phyloP scores from a whole-genome alignment of 2,888 invertebrate genomes.

The Merodon equestris region DNA sequence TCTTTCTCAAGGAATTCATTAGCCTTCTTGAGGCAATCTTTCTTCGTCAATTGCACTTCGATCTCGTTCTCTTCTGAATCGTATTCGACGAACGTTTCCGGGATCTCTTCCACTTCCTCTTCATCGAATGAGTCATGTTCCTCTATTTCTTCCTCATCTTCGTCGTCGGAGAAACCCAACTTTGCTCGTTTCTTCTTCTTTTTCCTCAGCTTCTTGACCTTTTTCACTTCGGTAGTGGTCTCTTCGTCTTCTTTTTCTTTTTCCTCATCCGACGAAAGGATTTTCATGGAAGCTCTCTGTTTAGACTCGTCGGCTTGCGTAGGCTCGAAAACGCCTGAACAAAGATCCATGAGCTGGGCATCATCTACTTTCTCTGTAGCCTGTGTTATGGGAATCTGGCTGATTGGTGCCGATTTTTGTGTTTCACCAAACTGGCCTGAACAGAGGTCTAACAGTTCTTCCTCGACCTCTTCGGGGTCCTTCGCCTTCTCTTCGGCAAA shows the following conservation, averaged over 20 bases:
- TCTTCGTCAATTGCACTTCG: constrained; percentile 75
- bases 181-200: constrained; percentile 75
- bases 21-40: constrained; percentile 78
- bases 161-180: constrained; percentile 77
- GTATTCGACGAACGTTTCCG: constrained; percentile 82
- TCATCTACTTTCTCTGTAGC: constrained; percentile 74
- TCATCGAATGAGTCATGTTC: constrained; percentile 68
- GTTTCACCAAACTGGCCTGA: constrained; percentile 81
- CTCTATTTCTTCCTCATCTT: constrained; percentile 56
- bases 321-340: constrained; percentile 81
- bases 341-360: constrained; percentile 81
- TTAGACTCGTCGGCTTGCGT: not conserved
- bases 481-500: constrained; percentile 71
- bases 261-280: constrained; percentile 80
- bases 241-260: constrained; percentile 44
- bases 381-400: constrained; percentile 76
- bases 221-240: constrained; percentile 53
- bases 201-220: constrained; percentile 75
- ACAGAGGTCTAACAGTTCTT: constrained; percentile 80
- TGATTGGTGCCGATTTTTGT: constrained; percentile 72
- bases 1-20: constrained; percentile 92
- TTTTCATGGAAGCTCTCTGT: constrained; percentile 72
- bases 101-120: constrained; percentile 77
- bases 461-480: constrained; percentile 75
- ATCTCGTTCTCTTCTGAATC: constrained; percentile 93